Evolutionary conservation across 2,888 invertebrate genomes (phyloP).

Genomic region (Diachrysia chrysitis): DNA sequence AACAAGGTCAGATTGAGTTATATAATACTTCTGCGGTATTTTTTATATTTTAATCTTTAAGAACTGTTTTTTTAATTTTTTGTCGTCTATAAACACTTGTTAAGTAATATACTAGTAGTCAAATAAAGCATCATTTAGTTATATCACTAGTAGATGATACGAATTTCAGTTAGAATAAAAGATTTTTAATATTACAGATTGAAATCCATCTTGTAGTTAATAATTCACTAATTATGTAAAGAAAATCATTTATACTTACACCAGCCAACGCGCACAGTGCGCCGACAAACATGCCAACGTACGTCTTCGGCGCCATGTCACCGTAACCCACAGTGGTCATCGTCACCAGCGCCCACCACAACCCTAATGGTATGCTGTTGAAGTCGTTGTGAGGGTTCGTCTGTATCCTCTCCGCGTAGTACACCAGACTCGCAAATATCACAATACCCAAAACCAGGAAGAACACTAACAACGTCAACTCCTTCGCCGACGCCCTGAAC

Average conservation of each 20-base stretch:
- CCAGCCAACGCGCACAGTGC: slow-evolving; percentile 99
- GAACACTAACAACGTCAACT: slow-evolving; percentile 98
- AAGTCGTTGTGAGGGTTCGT: slow-evolving; percentile 99
- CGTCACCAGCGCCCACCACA: slow-evolving; percentile 99
- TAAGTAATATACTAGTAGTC: neutral
- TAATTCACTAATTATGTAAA: neutral
- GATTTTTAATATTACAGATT: too few relatives aligned
- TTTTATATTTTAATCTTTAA: neutral
- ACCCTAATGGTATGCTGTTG: slow-evolving; percentile 98
- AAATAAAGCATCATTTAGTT: neutral
- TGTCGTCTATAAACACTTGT: neutral
- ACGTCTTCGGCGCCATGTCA: slow-evolving; percentile 99
- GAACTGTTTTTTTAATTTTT: neutral
- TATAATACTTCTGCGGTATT: neutral
- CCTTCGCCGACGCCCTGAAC: slow-evolving; percentile 98
- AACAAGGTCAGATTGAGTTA: neutral
- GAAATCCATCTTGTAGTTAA: too few relatives aligned
- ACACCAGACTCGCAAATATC: slow-evolving; percentile 99
- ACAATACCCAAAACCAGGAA: slow-evolving; percentile 99
- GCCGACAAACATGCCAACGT: slow-evolving; percentile 99
- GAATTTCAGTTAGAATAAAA: neutral
- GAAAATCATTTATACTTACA: slow-evolving; percentile 88
- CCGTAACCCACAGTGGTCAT: slow-evolving; percentile 99
- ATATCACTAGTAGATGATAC: neutral
- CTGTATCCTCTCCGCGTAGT: slow-evolving; percentile 99